Conservation (phyloP, 2,797 vertebrate species). For the Ataeniobius toweri region DNA sequence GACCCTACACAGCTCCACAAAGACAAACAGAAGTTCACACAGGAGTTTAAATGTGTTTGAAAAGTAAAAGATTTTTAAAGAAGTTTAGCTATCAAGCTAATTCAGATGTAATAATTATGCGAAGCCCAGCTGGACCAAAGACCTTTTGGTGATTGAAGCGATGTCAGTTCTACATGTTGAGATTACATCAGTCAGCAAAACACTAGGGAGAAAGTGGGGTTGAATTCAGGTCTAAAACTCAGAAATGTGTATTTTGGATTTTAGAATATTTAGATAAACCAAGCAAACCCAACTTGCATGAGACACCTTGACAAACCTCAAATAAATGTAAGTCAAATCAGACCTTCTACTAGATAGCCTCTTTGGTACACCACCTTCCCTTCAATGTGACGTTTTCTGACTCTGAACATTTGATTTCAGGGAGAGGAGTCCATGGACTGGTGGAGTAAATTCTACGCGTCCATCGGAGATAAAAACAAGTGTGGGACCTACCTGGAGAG, state of each 20-base stretch:
- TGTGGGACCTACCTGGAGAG: constrained; percentile 91
- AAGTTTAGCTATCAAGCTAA: constrained; percentile 7
- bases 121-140: background rate
- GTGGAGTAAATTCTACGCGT: constrained; percentile 98
- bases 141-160: background rate
- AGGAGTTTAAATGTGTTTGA: constrained; percentile 8
- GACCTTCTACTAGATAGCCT: background rate
- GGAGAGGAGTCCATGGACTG: constrained; percentile 96
- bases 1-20: constrained; percentile 12
- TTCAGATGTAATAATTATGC: background rate
- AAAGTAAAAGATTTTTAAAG: constrained; percentile 39
- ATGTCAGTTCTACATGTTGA: background rate
- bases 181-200: background rate
- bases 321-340: background rate
- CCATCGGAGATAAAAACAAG: constrained; percentile 87
- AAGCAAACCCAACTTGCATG: background rate
- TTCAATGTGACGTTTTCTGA: constrained; percentile 20
- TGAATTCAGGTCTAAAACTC: background rate
- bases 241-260: background rate
- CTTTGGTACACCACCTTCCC: background rate
- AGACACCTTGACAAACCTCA: background rate
- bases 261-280: background rate
- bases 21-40: constrained; percentile 2
- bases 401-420: constrained; percentile 70
- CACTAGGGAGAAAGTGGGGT: constrained; percentile 1